Base-by-base conservation (phyloP, 2,888 invertebrate species). In the Bombylius discolor region DNA sequence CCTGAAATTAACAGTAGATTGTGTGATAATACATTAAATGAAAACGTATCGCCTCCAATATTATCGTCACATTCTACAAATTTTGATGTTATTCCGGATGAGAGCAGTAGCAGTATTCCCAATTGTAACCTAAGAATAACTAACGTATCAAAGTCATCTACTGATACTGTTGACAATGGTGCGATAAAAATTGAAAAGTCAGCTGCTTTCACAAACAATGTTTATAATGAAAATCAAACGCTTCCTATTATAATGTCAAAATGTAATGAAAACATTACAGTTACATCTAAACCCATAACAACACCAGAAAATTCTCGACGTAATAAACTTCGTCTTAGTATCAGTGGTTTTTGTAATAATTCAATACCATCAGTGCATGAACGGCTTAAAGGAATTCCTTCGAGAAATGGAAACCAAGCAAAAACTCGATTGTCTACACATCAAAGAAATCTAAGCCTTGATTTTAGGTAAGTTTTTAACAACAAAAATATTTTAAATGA, bases 381-480 rank as follows among this genome's bases (percentile, higher is more conserved):
- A 1, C 66, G 74, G 32, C 67, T 71, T 13, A 45, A 52, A 42
- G 53, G 47, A 64, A 66, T 64, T 66, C 68, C 23, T 3, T 23
- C 23, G 23, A 23, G 23, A 42, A 60, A 60, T 56, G 57, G 59
- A 6, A 59, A 58, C 49, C 63, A 62, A 55, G 70, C 71, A 5
- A 73, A 72, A 58, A 58, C 60, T 32, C 67, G 74, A 52, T 64
- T 72, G 60, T 74, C 78, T 59, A 75, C 77, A 54, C 91, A 92
- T 76, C 91, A 91, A 76, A 82, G 91, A 71, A 91, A 92, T 76
- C 82, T 90, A 68, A 91, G 90, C 71, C 79, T 91, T 73, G 91
- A 91, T 75, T 90, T 91, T 76, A 86, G 89, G 90, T 90, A 60
- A 71, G 72, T 66, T 32, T 7, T n/a, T n/a, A n/a, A n/a, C 8